Base-by-base conservation (phyloP, 2,113 vertebrate genomes). In the Zosterops pallidus region DNA sequence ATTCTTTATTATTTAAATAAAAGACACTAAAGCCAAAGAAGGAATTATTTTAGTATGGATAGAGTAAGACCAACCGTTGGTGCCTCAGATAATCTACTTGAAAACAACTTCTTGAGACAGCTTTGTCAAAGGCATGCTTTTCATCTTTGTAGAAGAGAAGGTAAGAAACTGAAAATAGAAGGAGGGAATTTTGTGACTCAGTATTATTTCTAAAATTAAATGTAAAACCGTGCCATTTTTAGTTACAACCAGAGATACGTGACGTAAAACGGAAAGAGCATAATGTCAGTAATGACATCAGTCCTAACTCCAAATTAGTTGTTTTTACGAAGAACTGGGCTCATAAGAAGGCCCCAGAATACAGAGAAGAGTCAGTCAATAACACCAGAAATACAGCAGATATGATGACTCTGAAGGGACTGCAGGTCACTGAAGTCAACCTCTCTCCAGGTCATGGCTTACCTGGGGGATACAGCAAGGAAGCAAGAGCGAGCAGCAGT, bases 261-360 rank as follows among this genome's bases (percentile, higher is more conserved):
- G 0, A 56, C 6, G 42, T 75, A 64, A 82, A 93, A 94, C 60
- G 69, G 81, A 95, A 96, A 92, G 33, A 94, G 19, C 57, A 76
- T 91, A 88, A 95, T 85, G 79, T 95, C 94, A 95, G 85, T 42
- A 76, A 49, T 94, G 92, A 94, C 81, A 80, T 92, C 85, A 95
- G 59, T 1, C 2, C n/a, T 80, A 18, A 35, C 17, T 89, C 52
- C 10, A 14, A 68, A 85, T 67, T 9, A 76, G 37, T 11, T 63
- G 56, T 25, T 92, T 94, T 72, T 89, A 85, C 78, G 39, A 90
- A 83, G 84, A 76, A 57, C 11, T 80, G 23, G 23, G 10, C 35
- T 65, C 75, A 5, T 29, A 76, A 85, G 41, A 85, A 44, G 85
- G 28, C 14, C 46, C 28, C n/a, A 53, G 64, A 86, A 72, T 50